phyloP scores from a whole-genome alignment of 2,797 vertebrate species.

The Acanthurus lineatus region DNA sequence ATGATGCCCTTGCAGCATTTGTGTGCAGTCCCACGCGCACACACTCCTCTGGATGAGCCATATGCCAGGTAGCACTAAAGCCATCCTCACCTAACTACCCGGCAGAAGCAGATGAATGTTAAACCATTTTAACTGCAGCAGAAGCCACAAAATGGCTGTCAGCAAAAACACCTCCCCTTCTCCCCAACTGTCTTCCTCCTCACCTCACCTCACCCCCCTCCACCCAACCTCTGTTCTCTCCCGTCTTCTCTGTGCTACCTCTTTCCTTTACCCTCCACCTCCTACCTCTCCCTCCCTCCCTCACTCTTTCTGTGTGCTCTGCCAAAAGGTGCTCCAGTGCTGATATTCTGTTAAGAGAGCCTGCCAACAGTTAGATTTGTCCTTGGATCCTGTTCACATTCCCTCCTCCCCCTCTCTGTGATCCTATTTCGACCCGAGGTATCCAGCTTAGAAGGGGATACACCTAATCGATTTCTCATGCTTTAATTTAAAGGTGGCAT shows the following conservation, averaged over 20 bases:
- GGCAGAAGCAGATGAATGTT: constrained; percentile 81
- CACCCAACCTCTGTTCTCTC: constrained; percentile 75
- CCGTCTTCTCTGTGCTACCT: constrained; percentile 70
- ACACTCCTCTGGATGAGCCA: constrained; percentile 62
- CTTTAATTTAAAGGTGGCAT: constrained; percentile 79
- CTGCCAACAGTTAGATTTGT: constrained; percentile 89
- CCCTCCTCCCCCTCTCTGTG: constrained; percentile 66
- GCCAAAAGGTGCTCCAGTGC: constrained; percentile 88
- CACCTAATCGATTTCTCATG: constrained; percentile 80
- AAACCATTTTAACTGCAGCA: constrained; percentile 85
- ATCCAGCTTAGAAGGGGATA: constrained; percentile 74
- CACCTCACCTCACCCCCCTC: constrained; percentile 63
- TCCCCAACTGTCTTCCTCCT: constrained; percentile 80
- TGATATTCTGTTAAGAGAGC: constrained; percentile 84
- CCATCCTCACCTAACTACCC: constrained; percentile 76
- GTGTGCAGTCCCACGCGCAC: constrained; percentile 38
- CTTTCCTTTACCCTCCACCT: constrained; percentile 70
- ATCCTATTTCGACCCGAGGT: constrained; percentile 77
- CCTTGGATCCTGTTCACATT: constrained; percentile 84
- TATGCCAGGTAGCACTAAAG: constrained; percentile 77
- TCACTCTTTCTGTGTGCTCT: constrained; percentile 70
- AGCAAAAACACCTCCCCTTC: constrained; percentile 83
- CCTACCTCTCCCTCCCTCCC: constrained; percentile 46
- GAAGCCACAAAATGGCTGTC: constrained; percentile 88
- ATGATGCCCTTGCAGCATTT: constrained; percentile 63